Evolutionary conservation across 35 echinoderm and acorn worm species (phyloP).

Genomic region (Apostichopus parvimensis): DNA sequence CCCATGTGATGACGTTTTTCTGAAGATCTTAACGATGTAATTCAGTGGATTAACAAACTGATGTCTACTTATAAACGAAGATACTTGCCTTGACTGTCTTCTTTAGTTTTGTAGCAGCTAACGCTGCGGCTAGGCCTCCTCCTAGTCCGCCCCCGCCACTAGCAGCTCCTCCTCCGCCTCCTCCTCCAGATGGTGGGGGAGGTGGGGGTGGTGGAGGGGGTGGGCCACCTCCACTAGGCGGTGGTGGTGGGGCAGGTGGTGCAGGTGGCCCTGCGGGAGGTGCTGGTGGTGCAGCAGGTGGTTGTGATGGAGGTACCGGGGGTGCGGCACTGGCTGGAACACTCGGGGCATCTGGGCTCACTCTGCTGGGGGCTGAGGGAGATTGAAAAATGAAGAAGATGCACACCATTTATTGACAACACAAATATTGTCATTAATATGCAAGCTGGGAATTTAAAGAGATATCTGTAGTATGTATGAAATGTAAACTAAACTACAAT

Average conservation of each 20-base stretch:
- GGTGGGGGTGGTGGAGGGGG: conserved; percentile 17
- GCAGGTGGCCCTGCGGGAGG: conserved; percentile 41
- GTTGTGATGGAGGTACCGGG: conserved; percentile 25
- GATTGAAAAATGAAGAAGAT: too few relatives aligned
- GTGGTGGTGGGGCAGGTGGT: conserved; percentile 50
- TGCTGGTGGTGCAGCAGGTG: conserved; percentile 51
- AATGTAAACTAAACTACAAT: too few relatives aligned
- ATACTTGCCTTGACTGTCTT: conserved; percentile 55
- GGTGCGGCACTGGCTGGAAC: neutral
- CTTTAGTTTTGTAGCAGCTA: conserved; percentile 69
- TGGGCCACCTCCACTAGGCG: conserved; percentile 26
- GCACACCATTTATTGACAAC: too few relatives aligned
- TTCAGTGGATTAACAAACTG: too few relatives aligned
- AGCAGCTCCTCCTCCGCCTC: conserved; percentile 15
- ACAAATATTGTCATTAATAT: too few relatives aligned
- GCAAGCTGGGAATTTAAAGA: too few relatives aligned
- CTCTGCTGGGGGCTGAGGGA: conserved; percentile 43
- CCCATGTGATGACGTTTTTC: too few relatives aligned
- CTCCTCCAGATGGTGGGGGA: neutral
- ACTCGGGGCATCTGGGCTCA: conserved; percentile 40
- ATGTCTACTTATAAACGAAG: neutral
- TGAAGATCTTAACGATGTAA: too few relatives aligned
- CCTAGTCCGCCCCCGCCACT: neutral
- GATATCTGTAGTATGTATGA: too few relatives aligned
- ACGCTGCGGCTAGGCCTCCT: conserved; percentile 52